Evolutionary conservation across 2,797 vertebrate genomes (phyloP), one percentile per base, ranked within the genome.

Genomic region (Scolopax rusticola): DNA sequence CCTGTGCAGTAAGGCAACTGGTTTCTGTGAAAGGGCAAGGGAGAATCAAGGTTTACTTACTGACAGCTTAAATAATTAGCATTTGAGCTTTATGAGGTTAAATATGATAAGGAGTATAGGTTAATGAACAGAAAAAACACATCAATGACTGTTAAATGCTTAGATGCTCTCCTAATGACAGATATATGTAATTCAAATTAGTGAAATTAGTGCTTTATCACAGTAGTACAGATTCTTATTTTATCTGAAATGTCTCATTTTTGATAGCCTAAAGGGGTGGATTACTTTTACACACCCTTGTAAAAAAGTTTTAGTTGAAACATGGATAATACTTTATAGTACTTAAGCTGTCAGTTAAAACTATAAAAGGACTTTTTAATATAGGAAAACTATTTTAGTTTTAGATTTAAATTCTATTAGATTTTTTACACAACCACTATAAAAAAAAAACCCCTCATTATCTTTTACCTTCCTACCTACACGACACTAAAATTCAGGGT

Each of bases 401-500:
- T 63, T 51, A 70, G 5, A 25, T 65, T 75, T 68, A 28, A 59
- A 36, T 73, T 79, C 8, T 61, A 7, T 59, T 57, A 36, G 10
- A 8, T 74, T 51, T 83, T 33, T 61, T 2, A 32, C 47, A 24
- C 6, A 48, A 4, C 15, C 8, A 20, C 45, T 43, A 50, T 5
- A 1, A 24, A 36, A 84, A 84, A 59, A 33, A 7, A 38, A 13
- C 7, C 2, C 0, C 4, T 64, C 14, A 5, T 54, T 51, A 60
- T 86, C 12, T 85, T 61, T 24, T 33, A 16, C 12, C 28, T 86
- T 70, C 27, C 78, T 30, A 45, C 36, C 36, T 82, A 87, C 43
- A 54, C 32, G 41, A 13, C 18, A 11, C 24, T 53, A 41, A 60
- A 64, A 86, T 68, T 63, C 28, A 94, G 65, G 82, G 73, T 48